Evolutionary conservation across 2,888 invertebrate species (phyloP).

Genomic region (Epinotia nisella): DNA sequence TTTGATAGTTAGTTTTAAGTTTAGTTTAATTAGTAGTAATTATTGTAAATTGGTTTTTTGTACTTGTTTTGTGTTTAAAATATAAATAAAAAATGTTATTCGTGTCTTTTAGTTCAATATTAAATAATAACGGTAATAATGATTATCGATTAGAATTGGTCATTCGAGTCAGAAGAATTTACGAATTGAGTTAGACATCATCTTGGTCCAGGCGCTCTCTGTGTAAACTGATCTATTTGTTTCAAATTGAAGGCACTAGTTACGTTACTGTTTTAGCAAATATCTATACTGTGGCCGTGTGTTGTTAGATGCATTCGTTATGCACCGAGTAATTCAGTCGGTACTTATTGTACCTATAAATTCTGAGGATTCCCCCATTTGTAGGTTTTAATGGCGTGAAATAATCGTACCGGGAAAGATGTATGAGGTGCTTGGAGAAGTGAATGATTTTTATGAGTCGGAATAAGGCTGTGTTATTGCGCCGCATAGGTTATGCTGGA

Average conservation of each 20-base stretch:
- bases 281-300: background rate
- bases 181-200: no score
- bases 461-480: background rate
- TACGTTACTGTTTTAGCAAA: background rate
- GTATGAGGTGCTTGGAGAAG: conserved; percentile 21
- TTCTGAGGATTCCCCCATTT: conserved; percentile 26
- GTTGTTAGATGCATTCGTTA: conserved; percentile 42
- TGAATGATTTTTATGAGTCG: conserved; percentile 9
- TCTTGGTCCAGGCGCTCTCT: no score
- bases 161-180: no score
- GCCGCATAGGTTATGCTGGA: background rate
- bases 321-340: conserved; percentile 40
- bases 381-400: conserved; percentile 40
- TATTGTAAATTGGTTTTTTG: no score
- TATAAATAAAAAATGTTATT: no score
- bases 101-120: no score
- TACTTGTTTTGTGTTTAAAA: no score
- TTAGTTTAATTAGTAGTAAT: no score
- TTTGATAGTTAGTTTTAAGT: no score
- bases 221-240: no score
- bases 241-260: background rate
- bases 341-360: conserved; percentile 44
- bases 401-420: conserved; percentile 30
- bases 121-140: no score
- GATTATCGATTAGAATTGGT: no score